Base-by-base conservation (phyloP, 2,888 invertebrate species). In the Melanotus villosus region DNA sequence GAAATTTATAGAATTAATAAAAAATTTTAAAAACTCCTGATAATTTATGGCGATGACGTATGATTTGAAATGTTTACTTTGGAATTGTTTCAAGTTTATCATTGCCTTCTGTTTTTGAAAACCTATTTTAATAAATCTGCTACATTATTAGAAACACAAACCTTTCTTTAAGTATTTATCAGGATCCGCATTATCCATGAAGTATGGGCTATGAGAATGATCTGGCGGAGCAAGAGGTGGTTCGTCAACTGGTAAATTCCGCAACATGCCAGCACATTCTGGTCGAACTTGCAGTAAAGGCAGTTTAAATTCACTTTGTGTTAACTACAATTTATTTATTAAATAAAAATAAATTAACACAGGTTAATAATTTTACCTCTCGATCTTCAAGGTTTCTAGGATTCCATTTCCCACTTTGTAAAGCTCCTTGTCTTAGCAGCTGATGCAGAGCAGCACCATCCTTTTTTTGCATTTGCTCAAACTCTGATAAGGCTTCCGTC, bases 401-500 rank as follows among this genome's bases (percentile, higher is more conserved):
- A 75, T 89, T 87, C 79, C 88, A 89, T 70, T 87, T 87, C n/a
- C 89, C 89, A 69, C 88, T 88, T 80, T 91, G 91, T 58, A 90
- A 79, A 68, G 87, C 88, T 0, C 89, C 88, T 19, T 89, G 87
- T 78, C 88, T 86, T 73, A 88, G 87, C 56, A 92, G 81, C 73
- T 89, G 88, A 77, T 90, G 88, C 26, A 86, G 82, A 1, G 88
- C 90, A 7, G 88, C 88, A 68, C 88, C 86, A 66, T 90, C 87
- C 57, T 87, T 86, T 34, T 89, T 82, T 81, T 90, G 90, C 10
- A 89, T 80, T 68, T 85, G 86, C 80, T 93, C 92, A 78, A 93
- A 93, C 79, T 92, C 90, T 0, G 92, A 90, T 21, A 94, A 81
- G 0, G 90, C 93, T 81, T 93, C 92, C 0, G 91, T 91, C 0